Conservation (phyloP, 2,113 vertebrate species). For the Perca schrenkii region DNA sequence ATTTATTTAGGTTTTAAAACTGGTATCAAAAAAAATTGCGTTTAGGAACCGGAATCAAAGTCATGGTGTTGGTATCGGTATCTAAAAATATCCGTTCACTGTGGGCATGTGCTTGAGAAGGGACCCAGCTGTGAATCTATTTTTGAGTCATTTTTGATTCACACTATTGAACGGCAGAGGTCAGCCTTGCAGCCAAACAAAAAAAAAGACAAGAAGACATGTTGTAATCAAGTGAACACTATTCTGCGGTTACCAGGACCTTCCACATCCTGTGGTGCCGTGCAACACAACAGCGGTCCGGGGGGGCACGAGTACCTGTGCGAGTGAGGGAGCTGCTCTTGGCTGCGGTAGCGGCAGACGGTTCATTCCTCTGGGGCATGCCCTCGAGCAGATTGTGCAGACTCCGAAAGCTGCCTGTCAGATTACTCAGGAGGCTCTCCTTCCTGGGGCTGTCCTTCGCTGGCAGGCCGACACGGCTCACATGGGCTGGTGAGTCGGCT, state of each 20-base stretch:
- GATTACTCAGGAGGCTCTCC: slow-evolving; percentile 95
- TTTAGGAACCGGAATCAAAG: no score
- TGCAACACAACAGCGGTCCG: neutral
- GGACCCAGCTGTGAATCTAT: neutral
- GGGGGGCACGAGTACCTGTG: slow-evolving; percentile 84
- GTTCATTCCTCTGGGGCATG: slow-evolving; percentile 90
- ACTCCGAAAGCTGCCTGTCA: slow-evolving; percentile 97
- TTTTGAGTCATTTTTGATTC: neutral
- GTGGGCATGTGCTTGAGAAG: neutral
- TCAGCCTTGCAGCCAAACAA: slow-evolving; percentile 44
- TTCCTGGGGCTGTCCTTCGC: slow-evolving; percentile 95
- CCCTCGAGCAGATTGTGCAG: slow-evolving; percentile 96
- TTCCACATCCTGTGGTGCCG: neutral
- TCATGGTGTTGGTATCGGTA: no score
- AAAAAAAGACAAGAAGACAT: neutral
- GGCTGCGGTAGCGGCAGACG: slow-evolving; percentile 80
- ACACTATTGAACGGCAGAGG: slow-evolving; percentile 48
- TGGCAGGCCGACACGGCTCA: slow-evolving; percentile 86
- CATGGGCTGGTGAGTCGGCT: slow-evolving; percentile 95
- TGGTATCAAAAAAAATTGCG: no score
- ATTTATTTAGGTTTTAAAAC: no score
- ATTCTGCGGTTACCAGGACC: neutral
- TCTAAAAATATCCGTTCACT: neutral
- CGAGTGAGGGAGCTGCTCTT: slow-evolving; percentile 94
- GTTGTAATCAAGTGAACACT: neutral